A percentile compares a stretch with the other conserved stretches of the same genome.
phyloP scores from a whole-genome alignment of 2,113 vertebrate genomes.

The Seriola rivoliana region DNA sequence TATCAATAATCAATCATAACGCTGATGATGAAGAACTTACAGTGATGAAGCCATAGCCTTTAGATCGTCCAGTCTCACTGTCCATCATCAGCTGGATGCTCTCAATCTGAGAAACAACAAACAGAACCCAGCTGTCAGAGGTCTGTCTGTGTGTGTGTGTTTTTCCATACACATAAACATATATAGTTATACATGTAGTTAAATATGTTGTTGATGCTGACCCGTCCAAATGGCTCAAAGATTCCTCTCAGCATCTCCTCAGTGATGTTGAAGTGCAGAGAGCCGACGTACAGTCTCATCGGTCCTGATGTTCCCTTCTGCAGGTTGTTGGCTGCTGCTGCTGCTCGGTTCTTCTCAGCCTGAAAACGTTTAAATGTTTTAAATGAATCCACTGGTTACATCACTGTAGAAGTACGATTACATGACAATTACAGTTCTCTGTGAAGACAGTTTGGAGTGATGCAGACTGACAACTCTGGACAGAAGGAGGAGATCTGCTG shows the following conservation, averaged over 20 bases:
- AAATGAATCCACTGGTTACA: no score
- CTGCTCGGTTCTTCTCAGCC: constrained; percentile 96
- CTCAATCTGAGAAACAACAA: constrained; percentile 85
- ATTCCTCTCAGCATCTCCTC: constrained; percentile 98
- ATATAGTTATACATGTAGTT: no score
- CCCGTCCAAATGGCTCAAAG: constrained; percentile 97
- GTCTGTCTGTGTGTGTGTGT: background rate
- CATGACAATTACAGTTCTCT: background rate
- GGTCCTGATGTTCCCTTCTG: constrained; percentile 94
- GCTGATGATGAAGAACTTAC: constrained; percentile 79
- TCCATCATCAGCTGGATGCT: constrained; percentile 99
- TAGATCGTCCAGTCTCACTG: constrained; percentile 94
- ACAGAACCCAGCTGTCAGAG: background rate
- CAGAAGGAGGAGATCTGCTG: background rate
- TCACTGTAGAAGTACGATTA: no score
- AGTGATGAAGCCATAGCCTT: constrained; percentile 98
- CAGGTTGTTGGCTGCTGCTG: constrained; percentile 93
- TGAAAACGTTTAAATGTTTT: constrained; percentile 48
- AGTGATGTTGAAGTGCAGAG: constrained; percentile 97
- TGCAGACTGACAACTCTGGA: no score
- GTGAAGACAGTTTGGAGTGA: no score
- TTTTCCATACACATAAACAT: no score
- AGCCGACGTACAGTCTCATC: constrained; percentile 96
- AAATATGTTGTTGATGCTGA: constrained; percentile 47
- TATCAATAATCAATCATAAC: no score